Base-by-base conservation (phyloP, 1,140 invertebrate species). In the Rhyzopertha dominica region DNA sequence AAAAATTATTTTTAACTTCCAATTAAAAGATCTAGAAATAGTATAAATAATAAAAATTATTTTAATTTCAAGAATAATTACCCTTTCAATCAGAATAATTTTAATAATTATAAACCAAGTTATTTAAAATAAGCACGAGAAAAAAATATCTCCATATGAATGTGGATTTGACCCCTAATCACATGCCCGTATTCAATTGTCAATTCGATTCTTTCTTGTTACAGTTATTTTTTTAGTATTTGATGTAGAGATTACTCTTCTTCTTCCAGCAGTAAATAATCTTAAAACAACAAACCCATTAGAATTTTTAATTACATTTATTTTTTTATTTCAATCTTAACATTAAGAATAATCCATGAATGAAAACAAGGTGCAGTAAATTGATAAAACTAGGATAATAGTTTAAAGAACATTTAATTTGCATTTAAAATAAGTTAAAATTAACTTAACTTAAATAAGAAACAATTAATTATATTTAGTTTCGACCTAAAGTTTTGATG, bases 1-100 rank as follows among this genome's bases (percentile, higher is more conserved):
- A 79, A 66, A 61, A 61, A 76, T 71, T 79, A 82, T 75, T 77
- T 71, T 73, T 81, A 69, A 79, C 61, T 81, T 80, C 75, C 76
- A 80, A 79, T 78, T 68, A 79, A 74, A 74, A 75, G 67, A 71
- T 71, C 72, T 76, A 72, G 49, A 54, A 58, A 55, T 49, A 68
- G 66, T 69, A 69, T 68, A 71, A 71, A 68, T 71, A 74, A 71
- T 70, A 62, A 54, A 60, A 49, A 62, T 61, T 49, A 56, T 67
- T 49, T 16, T 19, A 25, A 47, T 64, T 43, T 47, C 62, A 46
- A 58, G 66, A 53, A 58, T 58, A 47, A 56, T 67, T 49, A 64
- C 71, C 60, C 62, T 68, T 50, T 54, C 67, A 54, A 48, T 66
- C 48, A 55, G 67, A 57, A 54, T 67, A 61, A 50, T 70, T 47